Base-by-base conservation (phyloP, 2,113 vertebrate genomes). In the Zingel zingel region DNA sequence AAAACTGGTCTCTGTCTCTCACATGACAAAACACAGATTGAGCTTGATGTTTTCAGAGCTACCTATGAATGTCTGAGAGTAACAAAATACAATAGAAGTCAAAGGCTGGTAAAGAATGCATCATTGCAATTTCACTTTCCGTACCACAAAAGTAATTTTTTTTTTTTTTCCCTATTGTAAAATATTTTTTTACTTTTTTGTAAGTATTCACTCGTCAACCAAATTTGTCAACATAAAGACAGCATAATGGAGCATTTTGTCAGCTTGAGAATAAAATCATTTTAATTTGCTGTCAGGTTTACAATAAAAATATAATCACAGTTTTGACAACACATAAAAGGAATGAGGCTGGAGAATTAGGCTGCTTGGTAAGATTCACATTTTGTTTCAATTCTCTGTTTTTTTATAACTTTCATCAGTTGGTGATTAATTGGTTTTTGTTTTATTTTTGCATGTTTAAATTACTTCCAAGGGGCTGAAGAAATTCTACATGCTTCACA, bases 271-370 rank as follows among this genome's bases (percentile, higher is more conserved):
- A 84, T 73, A 45, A 43, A 54, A 87, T 74, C 16, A 50, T 82
- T 66, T 89, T 74, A 86, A 85, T 63, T 61, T 0, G 56, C 79
- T 82, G 90, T 85, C 87, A 85, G 50, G 83, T 81, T 88, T 69
- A 81, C 82, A 86, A 88, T 86, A 79, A 88, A 91, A 91, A 69
- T 54, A 25, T 78, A 83, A 93, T 88, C 82, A 74, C 43, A 70
- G 58, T 82, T 90, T 79, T 66, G 78, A 76, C 69, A 69, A 63
- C 59, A 53, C 23, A 84, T 59, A 85, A 80, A 79, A 61, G 62
- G 36, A 72, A 53, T 7, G 2, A 23, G 63, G 47, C 54, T 54
- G 74, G 21, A 27, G 64, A 74, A 79, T 67, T 23, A 33, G 51
- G 33, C 33, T 64, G 67, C 82, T 79, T 25, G 23, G 45, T 48